These are phyloP conservation scores for Pseudococcus jackbeardsleyi DNA, from an alignment of 2,888 invertebrate species.

Conservation along the genomic window DNA sequence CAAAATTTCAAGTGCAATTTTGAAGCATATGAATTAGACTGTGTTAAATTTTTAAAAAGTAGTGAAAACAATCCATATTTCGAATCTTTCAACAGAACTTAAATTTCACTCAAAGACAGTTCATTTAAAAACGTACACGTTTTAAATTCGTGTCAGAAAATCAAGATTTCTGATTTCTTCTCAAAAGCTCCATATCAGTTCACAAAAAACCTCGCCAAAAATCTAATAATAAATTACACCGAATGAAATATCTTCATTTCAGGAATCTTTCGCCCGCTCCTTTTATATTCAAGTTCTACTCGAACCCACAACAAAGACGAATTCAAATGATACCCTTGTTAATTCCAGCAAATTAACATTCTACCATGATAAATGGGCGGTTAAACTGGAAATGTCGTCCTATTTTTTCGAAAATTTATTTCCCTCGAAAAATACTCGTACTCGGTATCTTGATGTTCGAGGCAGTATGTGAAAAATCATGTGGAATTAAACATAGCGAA, in stretches of 20 bases:
- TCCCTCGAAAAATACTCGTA: not conserved
- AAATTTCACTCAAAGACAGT: too few relatives aligned
- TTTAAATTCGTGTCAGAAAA: too few relatives aligned
- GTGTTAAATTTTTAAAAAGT: too few relatives aligned
- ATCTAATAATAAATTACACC: too few relatives aligned
- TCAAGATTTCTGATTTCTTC: too few relatives aligned
- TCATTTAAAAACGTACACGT: too few relatives aligned
- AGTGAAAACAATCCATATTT: too few relatives aligned
- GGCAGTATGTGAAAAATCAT: not conserved
- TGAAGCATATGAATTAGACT: too few relatives aligned
- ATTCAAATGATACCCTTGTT: conserved; percentile 3
- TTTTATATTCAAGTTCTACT: not conserved
- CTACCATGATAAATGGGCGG: not conserved
- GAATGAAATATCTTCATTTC: not conserved
- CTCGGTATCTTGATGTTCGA: not conserved
- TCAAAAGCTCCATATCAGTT: too few relatives aligned
- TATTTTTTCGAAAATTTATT: conserved; percentile 1
- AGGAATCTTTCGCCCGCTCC: not conserved
- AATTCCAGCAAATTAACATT: conserved; percentile 17
- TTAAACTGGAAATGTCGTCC: not conserved
- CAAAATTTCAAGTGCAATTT: too few relatives aligned
- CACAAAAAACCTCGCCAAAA: too few relatives aligned
- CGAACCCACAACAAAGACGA: not conserved
- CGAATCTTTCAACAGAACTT: too few relatives aligned
- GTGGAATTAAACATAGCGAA: not conserved